Evolutionary conservation across 2,888 invertebrate genomes (phyloP), one percentile per base, ranked within the genome.

Genomic region (Drosophila melanosoma): DNA sequence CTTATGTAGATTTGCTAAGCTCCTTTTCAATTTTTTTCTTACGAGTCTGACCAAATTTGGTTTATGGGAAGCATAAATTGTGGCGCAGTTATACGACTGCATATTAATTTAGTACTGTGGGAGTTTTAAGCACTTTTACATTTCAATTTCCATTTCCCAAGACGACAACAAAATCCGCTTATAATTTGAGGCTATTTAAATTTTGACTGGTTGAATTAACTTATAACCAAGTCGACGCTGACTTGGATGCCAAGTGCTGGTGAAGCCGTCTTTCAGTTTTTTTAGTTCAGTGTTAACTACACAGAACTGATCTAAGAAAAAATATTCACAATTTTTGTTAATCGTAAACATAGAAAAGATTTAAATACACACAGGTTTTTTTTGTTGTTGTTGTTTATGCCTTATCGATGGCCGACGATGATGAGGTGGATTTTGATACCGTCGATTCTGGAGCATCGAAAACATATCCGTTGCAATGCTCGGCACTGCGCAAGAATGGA

Each of bases 401-500:
- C 29, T 20, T 12, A 20, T 29, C 56, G 23, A 79, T 83, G 82
- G 86, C 86, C 23, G 82, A 83, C 49, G 89, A 76, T 20, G 79
- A 82, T 45, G 81, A 82, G 3, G 53, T 71, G 48, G 97, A 98
- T 93, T 98, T 98, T 91, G 98, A 98, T 94, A 97, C 97, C 93
- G 98, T 97, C 92, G 98, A 98, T 94, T 97, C 98, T 91, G 98
- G 99, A 90, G 99, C 99, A 90, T 99, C 99, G 58, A 96, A 97
- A 89, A 99, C 99, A 86, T 99, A 96, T 94, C 99, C 99, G 78
- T 97, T 97, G 97, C 99, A 99, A 95, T 99, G 99, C 93, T 99
- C 99, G 61, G 98, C 99, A 91, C 95, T 99, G 92, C 98, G 99
- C 94, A 99, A 99, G 95, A 99, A 99, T 94, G 99, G 99, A 89